Percentiles rank a stretch among this genome's conserved stretches.
Evolutionary conservation across 2,888 invertebrate genomes (phyloP).

Genomic region (Agonum fuliginosum): DNA sequence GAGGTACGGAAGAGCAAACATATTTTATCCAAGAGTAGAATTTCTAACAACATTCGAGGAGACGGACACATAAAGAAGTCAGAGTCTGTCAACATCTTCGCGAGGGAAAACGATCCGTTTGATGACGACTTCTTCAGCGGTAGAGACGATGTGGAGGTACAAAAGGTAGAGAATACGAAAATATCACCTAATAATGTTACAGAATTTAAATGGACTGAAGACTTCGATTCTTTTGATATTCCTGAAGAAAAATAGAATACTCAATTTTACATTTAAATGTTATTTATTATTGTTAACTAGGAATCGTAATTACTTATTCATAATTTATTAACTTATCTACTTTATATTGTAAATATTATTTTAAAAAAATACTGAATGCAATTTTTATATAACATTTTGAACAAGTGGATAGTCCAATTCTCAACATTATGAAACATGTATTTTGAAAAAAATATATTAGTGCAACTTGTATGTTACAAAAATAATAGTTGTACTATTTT

Average conservation of each 20-base stretch:
- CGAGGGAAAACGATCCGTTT: slow-evolving; percentile 90
- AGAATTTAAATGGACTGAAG: slow-evolving; percentile 73
- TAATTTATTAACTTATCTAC: slow-evolving; percentile 61
- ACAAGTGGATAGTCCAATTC: slow-evolving; percentile 57
- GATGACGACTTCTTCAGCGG: slow-evolving; percentile 89
- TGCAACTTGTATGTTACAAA: slow-evolving; percentile 59
- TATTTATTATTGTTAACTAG: slow-evolving; percentile 63
- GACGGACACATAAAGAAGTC: slow-evolving; percentile 88
- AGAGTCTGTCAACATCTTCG: slow-evolving; percentile 93
- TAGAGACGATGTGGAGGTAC: slow-evolving; percentile 64
- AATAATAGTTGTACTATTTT: not conserved
- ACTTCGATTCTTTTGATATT: slow-evolving; percentile 72
- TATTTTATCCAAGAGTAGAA: slow-evolving; percentile 67
- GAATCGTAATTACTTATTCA: slow-evolving; percentile 61
- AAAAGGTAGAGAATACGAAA: slow-evolving; percentile 59
- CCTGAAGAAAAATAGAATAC: slow-evolving; percentile 58
- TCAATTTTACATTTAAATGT: slow-evolving; percentile 60
- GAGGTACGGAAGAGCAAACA: slow-evolving; percentile 60
- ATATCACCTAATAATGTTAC: slow-evolving; percentile 65
- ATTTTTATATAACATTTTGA: slow-evolving; percentile 58
- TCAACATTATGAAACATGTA: slow-evolving; percentile 56
- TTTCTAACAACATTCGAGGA: slow-evolving; percentile 64
- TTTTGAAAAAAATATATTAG: slow-evolving; percentile 60
- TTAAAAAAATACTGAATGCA: slow-evolving; percentile 58
- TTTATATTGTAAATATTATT: slow-evolving; percentile 59